Conservation (phyloP, 30 jellyfish, hydroid and myxozoan species). For the Hydra vulgaris region DNA sequence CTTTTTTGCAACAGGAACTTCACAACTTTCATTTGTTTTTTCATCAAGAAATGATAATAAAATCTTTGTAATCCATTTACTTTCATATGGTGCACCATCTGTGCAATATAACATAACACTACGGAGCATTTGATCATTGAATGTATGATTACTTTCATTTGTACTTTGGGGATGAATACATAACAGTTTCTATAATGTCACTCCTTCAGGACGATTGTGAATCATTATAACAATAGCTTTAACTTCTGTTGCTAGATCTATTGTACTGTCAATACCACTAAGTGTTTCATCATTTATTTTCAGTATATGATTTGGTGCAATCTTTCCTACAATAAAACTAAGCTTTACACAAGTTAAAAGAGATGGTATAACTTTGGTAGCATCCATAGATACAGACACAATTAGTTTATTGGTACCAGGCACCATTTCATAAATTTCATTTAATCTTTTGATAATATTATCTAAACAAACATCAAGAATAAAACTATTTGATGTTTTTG, state of each 20-base stretch:
- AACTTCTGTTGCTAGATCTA: not conserved
- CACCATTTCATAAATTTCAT: not conserved
- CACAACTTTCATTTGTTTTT: not conserved
- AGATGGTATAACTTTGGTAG: not conserved
- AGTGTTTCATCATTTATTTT: not conserved
- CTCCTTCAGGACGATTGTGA: not conserved
- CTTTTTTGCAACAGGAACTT: not conserved
- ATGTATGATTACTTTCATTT: not conserved
- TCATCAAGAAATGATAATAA: not conserved
- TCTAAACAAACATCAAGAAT: not conserved
- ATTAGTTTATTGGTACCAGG: not conserved
- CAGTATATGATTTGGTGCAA: not conserved
- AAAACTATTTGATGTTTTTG: not conserved
- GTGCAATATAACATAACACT: not conserved
- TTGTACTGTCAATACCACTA: not conserved
- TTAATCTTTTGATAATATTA: not conserved
- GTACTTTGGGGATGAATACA: not conserved
- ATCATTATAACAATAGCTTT: not conserved
- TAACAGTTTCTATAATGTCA: not conserved
- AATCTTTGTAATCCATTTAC: not conserved
- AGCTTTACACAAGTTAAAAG: not conserved
- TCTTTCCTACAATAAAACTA: not conserved
- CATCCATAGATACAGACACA: not conserved
- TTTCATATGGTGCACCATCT: not conserved
- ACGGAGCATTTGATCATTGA: not conserved